A percentile compares a stretch with the other conserved stretches of the same genome.
Conservation (phyloP, 92 coral and sea anemone species). For the Meandrina meandrites region DNA sequence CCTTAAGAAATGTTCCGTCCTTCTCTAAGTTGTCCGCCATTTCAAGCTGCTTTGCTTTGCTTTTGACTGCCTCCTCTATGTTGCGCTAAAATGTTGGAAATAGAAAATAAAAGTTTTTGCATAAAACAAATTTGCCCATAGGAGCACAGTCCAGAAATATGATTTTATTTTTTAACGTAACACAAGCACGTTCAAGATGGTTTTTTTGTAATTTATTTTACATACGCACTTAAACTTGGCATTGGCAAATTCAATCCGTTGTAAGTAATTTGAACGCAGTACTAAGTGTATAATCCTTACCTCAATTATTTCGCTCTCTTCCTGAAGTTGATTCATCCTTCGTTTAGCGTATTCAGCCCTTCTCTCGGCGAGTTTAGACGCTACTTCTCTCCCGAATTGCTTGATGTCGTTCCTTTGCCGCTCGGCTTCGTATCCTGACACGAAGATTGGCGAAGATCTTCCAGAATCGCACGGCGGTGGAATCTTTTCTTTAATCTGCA, state of each 20-base stretch:
- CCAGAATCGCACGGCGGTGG: conserved; percentile 62
- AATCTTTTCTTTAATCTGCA: conserved; percentile 55
- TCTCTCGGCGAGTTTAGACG: conserved; percentile 81
- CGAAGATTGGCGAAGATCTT: conserved; percentile 69
- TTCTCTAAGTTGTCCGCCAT: conserved; percentile 84
- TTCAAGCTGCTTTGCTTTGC: conserved; percentile 71
- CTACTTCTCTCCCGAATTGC: conserved; percentile 79
- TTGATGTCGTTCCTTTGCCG: conserved; percentile 81
- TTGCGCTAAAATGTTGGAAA: conserved; percentile 53
- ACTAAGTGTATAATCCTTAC: conserved; percentile 30
- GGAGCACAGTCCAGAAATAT: no score
- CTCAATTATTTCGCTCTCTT: conserved; percentile 74
- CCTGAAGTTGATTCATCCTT: conserved; percentile 51
- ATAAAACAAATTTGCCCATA: background rate
- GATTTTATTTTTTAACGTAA: no score
- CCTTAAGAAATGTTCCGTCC: conserved; percentile 45
- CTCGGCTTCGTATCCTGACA: conserved; percentile 94
- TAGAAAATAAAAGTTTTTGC: no score
- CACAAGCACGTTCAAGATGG: no score
- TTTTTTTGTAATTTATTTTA: no score
- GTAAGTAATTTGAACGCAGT: no score
- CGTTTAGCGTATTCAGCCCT: conserved; percentile 71
- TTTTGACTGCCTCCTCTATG: conserved; percentile 73
- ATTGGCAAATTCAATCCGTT: no score
- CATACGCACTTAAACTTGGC: no score